These are phyloP conservation scores for Globodera rostochiensis DNA, from an alignment of 1,140 invertebrate genomes.

Conservation along the genomic window DNA sequence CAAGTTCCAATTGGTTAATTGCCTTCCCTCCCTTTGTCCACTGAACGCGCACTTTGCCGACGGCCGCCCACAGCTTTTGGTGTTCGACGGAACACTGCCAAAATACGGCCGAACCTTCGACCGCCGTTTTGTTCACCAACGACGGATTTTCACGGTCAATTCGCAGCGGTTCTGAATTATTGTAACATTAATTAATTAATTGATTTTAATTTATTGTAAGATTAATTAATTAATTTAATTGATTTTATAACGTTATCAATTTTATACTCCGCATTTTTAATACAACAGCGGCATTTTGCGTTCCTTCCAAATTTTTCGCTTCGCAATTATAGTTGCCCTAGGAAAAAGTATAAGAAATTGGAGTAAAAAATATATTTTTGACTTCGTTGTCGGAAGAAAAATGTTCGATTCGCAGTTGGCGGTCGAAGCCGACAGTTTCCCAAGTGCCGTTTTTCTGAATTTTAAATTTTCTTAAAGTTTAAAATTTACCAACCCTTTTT, in stretches of 20 bases:
- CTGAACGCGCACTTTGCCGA: conserved; percentile 40
- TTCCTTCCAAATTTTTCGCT: conserved; percentile 33
- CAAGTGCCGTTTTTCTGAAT: conserved; percentile 1
- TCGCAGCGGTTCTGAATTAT: not conserved
- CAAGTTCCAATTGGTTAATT: conserved; percentile 42
- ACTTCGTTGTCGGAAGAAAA: conserved; percentile 3
- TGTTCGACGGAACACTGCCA: conserved; percentile 53
- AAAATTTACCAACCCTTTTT: conserved; percentile 1
- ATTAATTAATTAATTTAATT: no score
- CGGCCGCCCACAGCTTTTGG: conserved; percentile 29
- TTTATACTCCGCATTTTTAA: conserved; percentile 18
- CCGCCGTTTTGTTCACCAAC: conserved; percentile 55
- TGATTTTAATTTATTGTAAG: no score
- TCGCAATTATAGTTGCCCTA: conserved; percentile 37
- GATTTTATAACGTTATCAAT: no score
- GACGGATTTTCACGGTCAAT: conserved; percentile 21
- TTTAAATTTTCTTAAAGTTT: not conserved
- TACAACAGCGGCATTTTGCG: conserved; percentile 9
- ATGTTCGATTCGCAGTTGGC: not conserved
- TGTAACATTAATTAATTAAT: no score
- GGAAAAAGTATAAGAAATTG: conserved; percentile 1
- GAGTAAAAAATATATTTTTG: not conserved
- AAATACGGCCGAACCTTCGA: conserved; percentile 55
- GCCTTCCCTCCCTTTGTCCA: conserved; percentile 49
- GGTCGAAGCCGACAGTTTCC: not conserved